Conservation (phyloP, 2,797 vertebrate genomes). For the Mareca penelope region DNA sequence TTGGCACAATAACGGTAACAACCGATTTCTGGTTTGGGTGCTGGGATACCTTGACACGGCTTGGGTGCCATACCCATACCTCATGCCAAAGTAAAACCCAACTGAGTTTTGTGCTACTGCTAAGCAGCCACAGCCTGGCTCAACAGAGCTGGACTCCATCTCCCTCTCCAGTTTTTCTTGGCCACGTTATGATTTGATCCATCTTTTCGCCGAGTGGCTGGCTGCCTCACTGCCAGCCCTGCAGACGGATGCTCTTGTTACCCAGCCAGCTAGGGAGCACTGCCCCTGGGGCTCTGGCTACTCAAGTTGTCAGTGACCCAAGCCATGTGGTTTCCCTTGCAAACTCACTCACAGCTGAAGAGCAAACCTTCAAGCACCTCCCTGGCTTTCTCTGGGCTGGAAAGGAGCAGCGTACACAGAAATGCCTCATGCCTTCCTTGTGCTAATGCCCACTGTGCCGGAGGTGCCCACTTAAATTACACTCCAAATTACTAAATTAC, state of each 20-base stretch:
- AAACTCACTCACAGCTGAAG: not conserved
- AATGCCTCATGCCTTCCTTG: not conserved
- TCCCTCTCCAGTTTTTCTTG: slow-evolving; percentile 13
- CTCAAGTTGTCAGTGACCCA: not conserved
- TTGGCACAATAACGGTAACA: not conserved
- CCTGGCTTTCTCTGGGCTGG: not conserved
- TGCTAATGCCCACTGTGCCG: not conserved
- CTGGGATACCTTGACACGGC: not conserved
- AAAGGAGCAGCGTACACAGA: not conserved
- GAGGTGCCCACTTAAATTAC: not conserved
- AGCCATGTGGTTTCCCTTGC: not conserved
- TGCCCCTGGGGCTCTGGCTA: not conserved
- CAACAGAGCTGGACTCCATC: not conserved
- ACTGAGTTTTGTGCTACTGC: not conserved
- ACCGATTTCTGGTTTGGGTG: not conserved
- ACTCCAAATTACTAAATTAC: not conserved
- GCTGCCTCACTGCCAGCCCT: not conserved
- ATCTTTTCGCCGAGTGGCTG: not conserved
- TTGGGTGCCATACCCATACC: not conserved
- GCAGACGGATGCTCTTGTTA: not conserved
- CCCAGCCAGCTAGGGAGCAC: not conserved
- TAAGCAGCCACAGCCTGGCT: not conserved
- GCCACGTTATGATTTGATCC: slow-evolving; percentile 8
- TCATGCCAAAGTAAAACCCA: not conserved
- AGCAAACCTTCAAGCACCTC: not conserved